Evolutionary conservation across 2,113 vertebrate genomes (phyloP), one percentile per base, ranked within the genome.

Genomic region (Plotosus lineatus): DNA sequence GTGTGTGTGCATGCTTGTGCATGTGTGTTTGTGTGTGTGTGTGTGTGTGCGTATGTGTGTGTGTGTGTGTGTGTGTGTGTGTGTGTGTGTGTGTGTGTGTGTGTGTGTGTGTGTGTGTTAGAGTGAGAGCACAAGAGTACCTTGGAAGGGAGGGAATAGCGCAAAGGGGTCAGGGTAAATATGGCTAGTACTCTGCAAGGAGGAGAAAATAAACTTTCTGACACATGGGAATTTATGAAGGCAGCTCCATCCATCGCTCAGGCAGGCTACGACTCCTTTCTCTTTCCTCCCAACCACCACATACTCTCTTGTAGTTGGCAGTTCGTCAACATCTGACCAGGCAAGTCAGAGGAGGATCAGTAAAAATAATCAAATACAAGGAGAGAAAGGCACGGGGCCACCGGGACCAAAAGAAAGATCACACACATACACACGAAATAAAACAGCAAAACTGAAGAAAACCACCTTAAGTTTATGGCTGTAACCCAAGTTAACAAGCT

Each of bases 191-290:
- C 33, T 60, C 42, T 71, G 44, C 31, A 77, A 69, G 86, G 78
- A 69, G 86, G 84, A 88, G 78, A 90, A 93, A 92, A 92, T 92
- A 92, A 92, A 93, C 91, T 89, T 79, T 87, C 84, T 83, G 79
- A 82, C 82, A 56, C 84, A 14, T 28, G 89, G 80, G 91, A 90
- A 92, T 92, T 92, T 93, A 89, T 81, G 88, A 86, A 88, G 88
- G 82, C 77, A 85, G 88, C 89, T 90, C 90, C 89, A 83, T 88
- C 85, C 82, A 88, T 84, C 85, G 88, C 88, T 77, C 61, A 71
- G 23, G 56, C 56, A 77, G 81, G 76, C 12, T 38, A 26, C 19
- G 33, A 26, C 46, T 51, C 19, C 28, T 26, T 68, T n/a, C 68
- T 69, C 63, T 31, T 48, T 26, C 33, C 53, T 80, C 36, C 11